These are phyloP conservation scores for Tridacna gigas DNA, from an alignment of 2,888 invertebrate species.

Conservation along the genomic window DNA sequence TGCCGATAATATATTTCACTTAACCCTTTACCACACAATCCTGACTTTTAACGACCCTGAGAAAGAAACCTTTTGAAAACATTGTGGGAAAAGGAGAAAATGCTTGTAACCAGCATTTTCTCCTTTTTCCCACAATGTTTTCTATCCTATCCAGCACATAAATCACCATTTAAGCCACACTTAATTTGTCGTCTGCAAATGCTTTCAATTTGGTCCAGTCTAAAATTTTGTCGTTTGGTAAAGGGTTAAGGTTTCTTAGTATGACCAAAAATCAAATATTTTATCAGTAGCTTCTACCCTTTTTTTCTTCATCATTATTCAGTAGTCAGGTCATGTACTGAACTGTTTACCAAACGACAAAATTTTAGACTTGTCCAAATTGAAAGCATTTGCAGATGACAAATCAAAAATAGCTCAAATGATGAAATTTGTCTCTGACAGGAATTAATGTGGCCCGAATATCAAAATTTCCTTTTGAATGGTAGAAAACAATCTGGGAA, in stretches of 20 bases:
- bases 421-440: no score
- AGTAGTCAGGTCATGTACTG: background rate
- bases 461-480: no score
- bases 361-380: background rate
- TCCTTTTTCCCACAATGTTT: background rate
- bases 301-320: background rate
- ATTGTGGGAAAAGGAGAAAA: background rate
- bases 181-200: no score
- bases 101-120: background rate
- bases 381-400: background rate
- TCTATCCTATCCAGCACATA: background rate
- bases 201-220: background rate
- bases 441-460: no score
- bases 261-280: no score
- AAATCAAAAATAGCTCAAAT: no score
- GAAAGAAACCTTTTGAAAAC: background rate
- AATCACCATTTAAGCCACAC: no score
- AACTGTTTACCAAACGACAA: background rate
- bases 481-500: background rate
- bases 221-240: background rate
- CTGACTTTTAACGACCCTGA: background rate
- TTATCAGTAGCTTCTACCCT: background rate
- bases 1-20: background rate
- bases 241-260: no score
- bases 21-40: background rate